These are phyloP conservation scores for Scaptomyza reducta DNA, from an alignment of 2,888 invertebrate species.

Conservation along the genomic window DNA sequence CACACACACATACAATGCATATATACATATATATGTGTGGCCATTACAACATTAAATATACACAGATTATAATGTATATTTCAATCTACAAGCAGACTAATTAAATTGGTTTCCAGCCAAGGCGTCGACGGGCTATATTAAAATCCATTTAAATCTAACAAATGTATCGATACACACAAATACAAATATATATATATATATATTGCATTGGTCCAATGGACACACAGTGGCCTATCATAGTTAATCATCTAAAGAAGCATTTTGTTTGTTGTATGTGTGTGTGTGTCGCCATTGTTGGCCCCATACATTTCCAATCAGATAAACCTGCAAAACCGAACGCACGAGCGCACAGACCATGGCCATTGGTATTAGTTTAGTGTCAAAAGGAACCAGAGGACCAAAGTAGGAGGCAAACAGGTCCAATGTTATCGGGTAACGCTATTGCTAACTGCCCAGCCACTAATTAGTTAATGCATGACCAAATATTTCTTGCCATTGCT, in stretches of 20 bases:
- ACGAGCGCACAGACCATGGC: conserved; percentile 63
- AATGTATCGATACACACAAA: conserved; percentile 65
- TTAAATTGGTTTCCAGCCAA: conserved; percentile 65
- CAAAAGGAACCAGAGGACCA: conserved; percentile 4
- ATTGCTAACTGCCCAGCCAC: conserved; percentile 45
- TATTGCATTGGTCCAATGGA: conserved; percentile 39
- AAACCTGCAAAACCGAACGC: conserved; percentile 66
- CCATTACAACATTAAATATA: conserved; percentile 28
- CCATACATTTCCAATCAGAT: conserved; percentile 71
- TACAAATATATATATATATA: conserved; percentile 38
- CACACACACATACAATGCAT: too few relatives aligned
- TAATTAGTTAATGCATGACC: conserved; percentile 78
- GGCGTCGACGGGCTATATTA: conserved; percentile 57
- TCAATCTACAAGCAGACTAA: conserved; percentile 45
- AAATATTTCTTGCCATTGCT: conserved; percentile 57
- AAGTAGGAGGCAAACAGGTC: conserved; percentile 7
- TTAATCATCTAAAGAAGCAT: conserved; percentile 78
- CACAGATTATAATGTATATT: conserved; percentile 51
- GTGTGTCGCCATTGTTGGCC: conserved; percentile 74
- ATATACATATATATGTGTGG: background rate
- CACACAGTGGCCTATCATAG: conserved; percentile 63
- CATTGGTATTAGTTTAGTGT: conserved; percentile 17
- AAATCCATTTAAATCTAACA: conserved; percentile 74
- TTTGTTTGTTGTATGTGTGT: conserved; percentile 54
- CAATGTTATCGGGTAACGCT: conserved; percentile 36